These are phyloP conservation scores for Platyura marginata DNA, from an alignment of 1,140 invertebrate species.

Conservation along the genomic window DNA sequence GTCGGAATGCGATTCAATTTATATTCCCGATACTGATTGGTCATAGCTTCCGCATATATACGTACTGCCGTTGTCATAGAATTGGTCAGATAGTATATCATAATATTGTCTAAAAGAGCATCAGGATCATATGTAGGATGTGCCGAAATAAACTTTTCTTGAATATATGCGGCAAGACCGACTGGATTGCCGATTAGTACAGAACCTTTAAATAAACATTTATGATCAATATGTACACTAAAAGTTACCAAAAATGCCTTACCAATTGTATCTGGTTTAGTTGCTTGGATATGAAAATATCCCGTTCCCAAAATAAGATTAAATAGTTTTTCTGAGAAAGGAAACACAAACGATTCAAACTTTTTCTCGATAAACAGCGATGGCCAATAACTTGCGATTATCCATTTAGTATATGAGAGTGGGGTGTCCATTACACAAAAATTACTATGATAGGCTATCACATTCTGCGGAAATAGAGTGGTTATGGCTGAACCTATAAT, in stretches of 20 bases:
- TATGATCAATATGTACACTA: too few relatives aligned
- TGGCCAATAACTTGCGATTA: constrained; percentile 27
- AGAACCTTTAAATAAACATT: constrained; percentile 32
- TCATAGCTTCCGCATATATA: constrained; percentile 50
- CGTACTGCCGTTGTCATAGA: constrained; percentile 57
- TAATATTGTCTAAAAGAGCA: constrained; percentile 70
- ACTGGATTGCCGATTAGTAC: constrained; percentile 45
- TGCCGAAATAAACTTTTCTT: constrained; percentile 72
- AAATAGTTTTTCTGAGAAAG: constrained; percentile 28
- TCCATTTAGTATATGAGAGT: constrained; percentile 12
- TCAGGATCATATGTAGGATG: constrained; percentile 38
- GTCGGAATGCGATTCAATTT: constrained; percentile 36
- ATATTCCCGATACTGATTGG: constrained; percentile 17
- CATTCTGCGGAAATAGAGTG: constrained; percentile 45
- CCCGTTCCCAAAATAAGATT: constrained; percentile 47
- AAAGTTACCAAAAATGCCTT: too few relatives aligned
- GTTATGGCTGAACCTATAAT: constrained; percentile 38
- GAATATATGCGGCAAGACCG: constrained; percentile 60
- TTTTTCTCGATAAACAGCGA: constrained; percentile 34
- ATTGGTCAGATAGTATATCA: constrained; percentile 70
- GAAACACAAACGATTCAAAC: constrained; percentile 37
- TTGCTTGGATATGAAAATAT: constrained; percentile 70
- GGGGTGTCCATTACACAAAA: constrained; percentile 27
- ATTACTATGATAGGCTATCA: constrained; percentile 39
- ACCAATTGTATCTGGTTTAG: constrained; percentile 80